Base-by-base conservation (phyloP, 53 echinoderm and acorn worm genomes). In the Patiria pectinifera region DNA sequence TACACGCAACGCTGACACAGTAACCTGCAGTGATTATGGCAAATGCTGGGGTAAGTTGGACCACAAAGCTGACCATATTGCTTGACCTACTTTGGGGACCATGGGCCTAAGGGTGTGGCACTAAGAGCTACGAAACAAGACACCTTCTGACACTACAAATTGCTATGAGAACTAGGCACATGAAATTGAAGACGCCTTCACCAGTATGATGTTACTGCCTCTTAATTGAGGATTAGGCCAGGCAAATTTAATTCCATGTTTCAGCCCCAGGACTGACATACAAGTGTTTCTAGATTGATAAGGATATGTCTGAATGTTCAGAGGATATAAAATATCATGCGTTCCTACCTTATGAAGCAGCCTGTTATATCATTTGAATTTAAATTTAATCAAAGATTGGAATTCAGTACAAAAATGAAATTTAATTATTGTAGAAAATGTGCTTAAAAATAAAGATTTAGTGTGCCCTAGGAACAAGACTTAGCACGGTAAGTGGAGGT, bases 211-310 rank as follows among this genome's bases (percentile, higher is more conserved):
- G 90, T 90, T 90, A 90, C 90, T 90, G 90, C 80, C 47, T 90
- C 90, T 90, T 89, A 90, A 90, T 90, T 90, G 81, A 80, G 90
- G 90, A 90, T 90, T 90, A 90, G 90, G 90, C 90, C 90, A 81
- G 24, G 81, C 90, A 81, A 63, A 82, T 82, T 90, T 69, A 80
- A 76, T 77, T 76, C 78, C 53, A 46, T 87, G 87, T 76, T 87
- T 49, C 15, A 48, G 49, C 76, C 87, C 74, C 6, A 18, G 84
- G 84, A 62, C 63, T 11, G 14, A 46, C 46, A 62, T 16, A 44
- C 23, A 58, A 35, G 62, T 62, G 66, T 84, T 62, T 84, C 59
- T 59, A 46, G 9, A 16, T 45, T 79, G 80, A 79, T 53, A 79
- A 45, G 80, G 24, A 44, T 79, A 18, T n/a, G 24, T 10, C 4